These are phyloP conservation scores for Okamejei kenojei DNA, from an alignment of 2,797 vertebrate species.

Conservation along the genomic window DNA sequence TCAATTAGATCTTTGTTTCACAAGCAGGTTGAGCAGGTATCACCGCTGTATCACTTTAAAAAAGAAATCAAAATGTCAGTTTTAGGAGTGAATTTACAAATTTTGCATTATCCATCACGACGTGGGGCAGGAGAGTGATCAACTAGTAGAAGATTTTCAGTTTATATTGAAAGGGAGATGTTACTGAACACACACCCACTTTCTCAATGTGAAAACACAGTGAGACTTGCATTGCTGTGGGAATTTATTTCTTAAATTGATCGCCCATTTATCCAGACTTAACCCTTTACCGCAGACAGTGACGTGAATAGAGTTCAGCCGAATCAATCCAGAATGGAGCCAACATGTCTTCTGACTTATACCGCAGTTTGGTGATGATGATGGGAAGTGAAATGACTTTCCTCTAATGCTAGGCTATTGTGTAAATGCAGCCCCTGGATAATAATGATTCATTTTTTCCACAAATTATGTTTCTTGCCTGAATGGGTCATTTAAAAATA, in stretches of 20 bases:
- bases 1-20: no score
- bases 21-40: background rate
- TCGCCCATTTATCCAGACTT: background rate
- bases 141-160: background rate
- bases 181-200: background rate
- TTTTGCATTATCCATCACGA: background rate
- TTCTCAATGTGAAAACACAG: background rate
- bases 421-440: background rate
- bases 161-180: background rate
- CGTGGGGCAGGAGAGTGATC: background rate
- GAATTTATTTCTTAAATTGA: background rate
- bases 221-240: background rate
- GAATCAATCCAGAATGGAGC: background rate
- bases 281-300: no score
- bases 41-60: no score
- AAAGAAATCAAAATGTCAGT: background rate
- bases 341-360: background rate
- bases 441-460: background rate
- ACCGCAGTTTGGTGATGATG: background rate
- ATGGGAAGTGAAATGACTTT: background rate
- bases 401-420: background rate
- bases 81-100: background rate
- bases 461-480: background rate
- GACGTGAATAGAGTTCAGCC: background rate
- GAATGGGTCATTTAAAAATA: conserved; percentile 9